These are phyloP conservation scores for Synanthedon tipuliformis DNA, from an alignment of 2,888 invertebrate species.

Conservation along the genomic window DNA sequence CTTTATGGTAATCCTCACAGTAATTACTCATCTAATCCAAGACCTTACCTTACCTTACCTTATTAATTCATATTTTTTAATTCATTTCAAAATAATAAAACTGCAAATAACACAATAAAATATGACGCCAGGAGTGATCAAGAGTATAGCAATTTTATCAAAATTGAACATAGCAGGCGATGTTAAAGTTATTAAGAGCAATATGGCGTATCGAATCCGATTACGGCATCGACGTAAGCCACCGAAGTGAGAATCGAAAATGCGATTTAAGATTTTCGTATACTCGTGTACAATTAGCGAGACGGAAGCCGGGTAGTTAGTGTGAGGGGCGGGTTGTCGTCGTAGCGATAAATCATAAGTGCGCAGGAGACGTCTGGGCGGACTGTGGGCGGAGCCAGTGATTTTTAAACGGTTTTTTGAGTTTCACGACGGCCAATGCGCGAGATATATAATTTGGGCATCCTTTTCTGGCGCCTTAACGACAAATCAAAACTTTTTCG, in stretches of 20 bases:
- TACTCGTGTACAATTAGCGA: constrained; percentile 50
- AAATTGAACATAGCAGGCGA: constrained; percentile 19
- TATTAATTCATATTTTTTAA: too few species aligned
- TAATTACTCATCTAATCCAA: too few species aligned
- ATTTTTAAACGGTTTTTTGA: constrained; percentile 70
- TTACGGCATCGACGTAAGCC: constrained; percentile 30
- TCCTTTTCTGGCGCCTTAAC: constrained; percentile 58
- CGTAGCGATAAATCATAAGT: constrained; percentile 67
- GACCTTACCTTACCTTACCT: too few species aligned
- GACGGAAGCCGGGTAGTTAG: constrained; percentile 61
- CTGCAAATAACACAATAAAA: not conserved
- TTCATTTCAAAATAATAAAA: too few species aligned
- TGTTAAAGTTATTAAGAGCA: constrained; percentile 32
- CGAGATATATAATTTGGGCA: constrained; percentile 41
- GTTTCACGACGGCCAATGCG: constrained; percentile 57
- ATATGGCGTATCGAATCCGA: constrained; percentile 40
- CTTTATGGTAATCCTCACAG: not conserved
- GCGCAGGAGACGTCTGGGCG: constrained; percentile 57
- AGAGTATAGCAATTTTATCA: constrained; percentile 2
- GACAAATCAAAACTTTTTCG: constrained; percentile 57
- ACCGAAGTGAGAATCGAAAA: constrained; percentile 40
- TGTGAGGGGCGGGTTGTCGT: constrained; percentile 62
- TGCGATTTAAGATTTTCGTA: constrained; percentile 48
- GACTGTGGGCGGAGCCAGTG: constrained; percentile 62
- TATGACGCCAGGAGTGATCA: too few species aligned